phyloP scores from a whole-genome alignment of 2,888 invertebrate genomes.

The Drosophila limbata region DNA sequence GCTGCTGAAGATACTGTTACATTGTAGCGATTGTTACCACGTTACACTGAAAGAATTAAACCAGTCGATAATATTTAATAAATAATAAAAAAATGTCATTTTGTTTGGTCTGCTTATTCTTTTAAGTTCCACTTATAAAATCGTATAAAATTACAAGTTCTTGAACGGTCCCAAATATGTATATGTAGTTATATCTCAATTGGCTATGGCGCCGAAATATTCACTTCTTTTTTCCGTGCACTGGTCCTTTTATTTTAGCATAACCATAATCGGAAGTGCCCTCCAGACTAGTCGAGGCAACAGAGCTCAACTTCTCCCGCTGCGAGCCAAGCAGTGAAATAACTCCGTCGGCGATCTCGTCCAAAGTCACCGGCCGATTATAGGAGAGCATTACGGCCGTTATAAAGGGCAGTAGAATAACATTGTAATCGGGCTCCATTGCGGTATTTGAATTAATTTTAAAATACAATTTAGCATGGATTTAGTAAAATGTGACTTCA shows the following conservation, averaged over 20 bases:
- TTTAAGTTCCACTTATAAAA: neutral
- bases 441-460: neutral
- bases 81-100: no score
- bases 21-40: conserved; percentile 9
- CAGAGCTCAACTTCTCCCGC: conserved; percentile 29
- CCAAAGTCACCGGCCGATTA: conserved; percentile 63
- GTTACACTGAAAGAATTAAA: conserved; percentile 4
- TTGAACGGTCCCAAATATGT: neutral
- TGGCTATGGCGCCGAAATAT: neutral
- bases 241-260: conserved; percentile 12
- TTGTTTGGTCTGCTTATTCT: neutral
- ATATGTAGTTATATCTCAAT: neutral
- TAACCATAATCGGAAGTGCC: conserved; percentile 33
- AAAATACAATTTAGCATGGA: conserved; percentile 24
- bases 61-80: neutral
- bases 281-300: conserved; percentile 12
- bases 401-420: conserved; percentile 53
- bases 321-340: conserved; percentile 44
- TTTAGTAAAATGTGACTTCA: conserved; percentile 8
- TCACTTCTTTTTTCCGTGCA: conserved; percentile 18
- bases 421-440: conserved; percentile 54
- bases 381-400: conserved; percentile 64
- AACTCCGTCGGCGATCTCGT: conserved; percentile 61
- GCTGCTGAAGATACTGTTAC: conserved; percentile 1
- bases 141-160: neutral